Conservation (phyloP, 2,888 invertebrate species). For the Nomada goodeniana region DNA sequence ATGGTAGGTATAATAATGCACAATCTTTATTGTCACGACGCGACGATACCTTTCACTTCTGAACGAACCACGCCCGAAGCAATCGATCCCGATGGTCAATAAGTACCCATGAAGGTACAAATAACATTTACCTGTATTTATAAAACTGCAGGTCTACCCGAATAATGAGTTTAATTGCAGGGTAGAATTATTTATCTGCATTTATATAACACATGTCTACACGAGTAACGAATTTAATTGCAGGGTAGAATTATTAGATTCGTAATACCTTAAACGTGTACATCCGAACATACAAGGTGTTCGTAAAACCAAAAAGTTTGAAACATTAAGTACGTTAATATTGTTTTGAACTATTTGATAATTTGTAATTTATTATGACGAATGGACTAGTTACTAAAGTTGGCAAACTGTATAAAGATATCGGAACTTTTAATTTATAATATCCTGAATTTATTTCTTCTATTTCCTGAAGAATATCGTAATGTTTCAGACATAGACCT, state of each 20-base stretch:
- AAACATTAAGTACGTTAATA: too few species aligned
- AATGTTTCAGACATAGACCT: too few species aligned
- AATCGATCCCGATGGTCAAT: slow-evolving; percentile 52
- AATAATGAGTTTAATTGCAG: slow-evolving; percentile 16
- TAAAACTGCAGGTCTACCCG: not conserved
- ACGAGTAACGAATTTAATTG: not conserved
- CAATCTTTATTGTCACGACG: slow-evolving; percentile 65
- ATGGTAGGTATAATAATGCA: slow-evolving; percentile 57
- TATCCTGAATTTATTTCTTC: too few species aligned
- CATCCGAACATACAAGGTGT: too few species aligned
- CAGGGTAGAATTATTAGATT: too few species aligned
- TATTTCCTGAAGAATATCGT: not conserved
- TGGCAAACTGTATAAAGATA: too few species aligned
- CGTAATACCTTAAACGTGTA: not conserved
- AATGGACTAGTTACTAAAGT: too few species aligned
- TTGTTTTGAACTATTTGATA: too few species aligned
- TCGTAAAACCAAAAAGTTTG: too few species aligned
- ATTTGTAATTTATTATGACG: too few species aligned
- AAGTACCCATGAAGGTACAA: slow-evolving; percentile 32
- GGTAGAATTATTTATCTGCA: not conserved
- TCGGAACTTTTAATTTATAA: too few species aligned
- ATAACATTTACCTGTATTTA: slow-evolving; percentile 34
- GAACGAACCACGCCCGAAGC: slow-evolving; percentile 50
- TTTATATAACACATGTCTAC: not conserved
- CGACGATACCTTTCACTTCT: slow-evolving; percentile 66